These are phyloP conservation scores for Theocolax elegans DNA, from an alignment of 1,140 invertebrate genomes.

Conservation along the genomic window DNA sequence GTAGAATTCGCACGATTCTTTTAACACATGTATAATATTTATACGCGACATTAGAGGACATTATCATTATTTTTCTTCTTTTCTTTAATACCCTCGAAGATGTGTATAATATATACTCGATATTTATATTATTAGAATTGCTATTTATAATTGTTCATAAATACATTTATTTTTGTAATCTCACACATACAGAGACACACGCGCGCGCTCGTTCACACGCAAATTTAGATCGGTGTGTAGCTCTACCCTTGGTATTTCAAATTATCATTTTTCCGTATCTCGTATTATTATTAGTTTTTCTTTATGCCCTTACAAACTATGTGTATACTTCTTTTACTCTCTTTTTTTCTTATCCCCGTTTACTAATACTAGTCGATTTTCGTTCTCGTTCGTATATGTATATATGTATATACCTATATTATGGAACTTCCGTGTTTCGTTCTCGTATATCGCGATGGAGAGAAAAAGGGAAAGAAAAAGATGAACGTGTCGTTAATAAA, in stretches of 20 bases:
- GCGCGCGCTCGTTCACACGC: constrained; percentile 37
- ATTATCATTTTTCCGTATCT: neutral
- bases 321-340: constrained; percentile 31
- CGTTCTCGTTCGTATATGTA: neutral
- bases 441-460: neutral
- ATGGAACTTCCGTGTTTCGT: neutral
- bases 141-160: constrained; percentile 47
- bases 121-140: constrained; percentile 36
- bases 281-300: neutral
- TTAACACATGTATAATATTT: too few species aligned
- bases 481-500: too few species aligned
- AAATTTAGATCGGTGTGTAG: constrained; percentile 15
- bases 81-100: constrained; percentile 4
- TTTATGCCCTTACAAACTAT: constrained; percentile 11
- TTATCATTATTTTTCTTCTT: constrained; percentile 45
- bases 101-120: constrained; percentile 11
- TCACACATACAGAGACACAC: constrained; percentile 1
- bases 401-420: too few species aligned
- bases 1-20: constrained; percentile 44
- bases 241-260: constrained; percentile 48
- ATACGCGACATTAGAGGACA: too few species aligned
- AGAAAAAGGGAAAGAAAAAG: constrained; percentile 7
- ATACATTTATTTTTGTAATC: constrained; percentile 51
- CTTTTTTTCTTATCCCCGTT: too few species aligned
- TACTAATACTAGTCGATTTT: too few species aligned